These are phyloP conservation scores for Siniperca scherzeri DNA, from an alignment of 2,797 vertebrate genomes.

Conservation along the genomic window DNA sequence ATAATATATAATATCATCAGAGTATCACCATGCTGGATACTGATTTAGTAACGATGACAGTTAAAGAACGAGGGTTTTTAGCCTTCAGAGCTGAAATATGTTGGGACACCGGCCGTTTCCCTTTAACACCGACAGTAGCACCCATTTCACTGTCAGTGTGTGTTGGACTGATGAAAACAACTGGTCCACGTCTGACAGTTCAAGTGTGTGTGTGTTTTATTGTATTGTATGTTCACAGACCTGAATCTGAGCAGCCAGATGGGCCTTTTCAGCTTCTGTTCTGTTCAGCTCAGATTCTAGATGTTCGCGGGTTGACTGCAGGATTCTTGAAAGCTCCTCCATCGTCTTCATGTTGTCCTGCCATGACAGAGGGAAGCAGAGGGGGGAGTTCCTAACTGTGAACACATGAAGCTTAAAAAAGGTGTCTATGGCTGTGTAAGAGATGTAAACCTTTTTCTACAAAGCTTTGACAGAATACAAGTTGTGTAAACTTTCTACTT, in stretches of 20 bases:
- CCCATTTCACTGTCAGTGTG: background rate
- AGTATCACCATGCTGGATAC: background rate
- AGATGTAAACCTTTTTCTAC: background rate
- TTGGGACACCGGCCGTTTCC: background rate
- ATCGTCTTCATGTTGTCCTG: slow-evolving; percentile 89
- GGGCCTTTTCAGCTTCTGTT: slow-evolving; percentile 88
- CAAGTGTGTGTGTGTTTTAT: background rate
- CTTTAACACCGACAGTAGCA: background rate
- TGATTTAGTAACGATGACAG: background rate
- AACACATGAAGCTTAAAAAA: background rate
- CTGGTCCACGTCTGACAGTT: background rate
- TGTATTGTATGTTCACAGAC: slow-evolving; percentile 68
- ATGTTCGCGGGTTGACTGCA: slow-evolving; percentile 87
- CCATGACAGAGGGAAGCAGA: background rate
- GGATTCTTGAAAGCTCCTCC: slow-evolving; percentile 86
- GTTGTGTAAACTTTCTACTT: background rate
- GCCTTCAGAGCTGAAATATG: background rate
- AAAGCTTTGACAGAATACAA: background rate
- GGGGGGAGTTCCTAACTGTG: background rate
- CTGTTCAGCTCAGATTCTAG: slow-evolving; percentile 88
- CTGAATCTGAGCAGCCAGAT: slow-evolving; percentile 85
- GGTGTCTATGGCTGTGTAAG: background rate
- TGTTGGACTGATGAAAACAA: background rate
- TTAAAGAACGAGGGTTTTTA: background rate
- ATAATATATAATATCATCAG: background rate